A percentile compares a stretch with the other conserved stretches of the same genome.
phyloP scores from a whole-genome alignment of 1,140 invertebrate species.

The Triops longicaudatus region DNA sequence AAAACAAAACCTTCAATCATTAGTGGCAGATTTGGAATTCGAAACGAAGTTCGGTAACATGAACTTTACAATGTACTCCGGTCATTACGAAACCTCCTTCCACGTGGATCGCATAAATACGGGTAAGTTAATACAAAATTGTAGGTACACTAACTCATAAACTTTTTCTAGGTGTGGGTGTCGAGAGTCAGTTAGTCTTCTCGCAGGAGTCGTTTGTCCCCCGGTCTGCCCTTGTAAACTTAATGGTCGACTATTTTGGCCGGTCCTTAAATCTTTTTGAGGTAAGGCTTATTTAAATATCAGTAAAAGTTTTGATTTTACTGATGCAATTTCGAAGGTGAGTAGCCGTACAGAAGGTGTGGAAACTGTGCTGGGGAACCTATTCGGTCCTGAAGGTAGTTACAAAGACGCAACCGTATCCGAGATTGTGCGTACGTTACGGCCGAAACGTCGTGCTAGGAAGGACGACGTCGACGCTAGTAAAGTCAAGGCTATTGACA shows the following conservation, averaged over 20 bases:
- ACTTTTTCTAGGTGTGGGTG: slow-evolving; percentile 51
- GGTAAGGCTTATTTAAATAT: slow-evolving; percentile 47
- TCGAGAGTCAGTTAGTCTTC: slow-evolving; percentile 75
- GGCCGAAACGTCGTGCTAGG: slow-evolving; percentile 41
- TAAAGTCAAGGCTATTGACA: slow-evolving; percentile 48
- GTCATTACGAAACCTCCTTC: slow-evolving; percentile 77
- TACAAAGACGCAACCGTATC: slow-evolving; percentile 53
- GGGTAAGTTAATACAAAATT: slow-evolving; percentile 43
- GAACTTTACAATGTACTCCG: slow-evolving; percentile 78
- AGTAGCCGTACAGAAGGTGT: slow-evolving; percentile 71
- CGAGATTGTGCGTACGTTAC: slow-evolving; percentile 47
- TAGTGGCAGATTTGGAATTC: slow-evolving; percentile 63
- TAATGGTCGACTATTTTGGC: slow-evolving; percentile 82
- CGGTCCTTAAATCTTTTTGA: slow-evolving; percentile 80
- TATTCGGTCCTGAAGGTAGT: slow-evolving; percentile 66
- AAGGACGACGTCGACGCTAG: slow-evolving; percentile 38
- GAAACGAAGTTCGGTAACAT: slow-evolving; percentile 62
- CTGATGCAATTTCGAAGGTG: slow-evolving; percentile 44
- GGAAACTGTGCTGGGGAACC: slow-evolving; percentile 67
- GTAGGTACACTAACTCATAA: not conserved
- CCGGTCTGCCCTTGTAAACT: slow-evolving; percentile 64
- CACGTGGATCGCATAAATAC: slow-evolving; percentile 80
- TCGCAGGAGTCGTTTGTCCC: slow-evolving; percentile 83
- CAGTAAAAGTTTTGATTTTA: not conserved
- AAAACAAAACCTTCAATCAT: slow-evolving; percentile 67